These are phyloP conservation scores for Ispidina picta DNA, from an alignment of 2,797 vertebrate species.

Conservation along the genomic window DNA sequence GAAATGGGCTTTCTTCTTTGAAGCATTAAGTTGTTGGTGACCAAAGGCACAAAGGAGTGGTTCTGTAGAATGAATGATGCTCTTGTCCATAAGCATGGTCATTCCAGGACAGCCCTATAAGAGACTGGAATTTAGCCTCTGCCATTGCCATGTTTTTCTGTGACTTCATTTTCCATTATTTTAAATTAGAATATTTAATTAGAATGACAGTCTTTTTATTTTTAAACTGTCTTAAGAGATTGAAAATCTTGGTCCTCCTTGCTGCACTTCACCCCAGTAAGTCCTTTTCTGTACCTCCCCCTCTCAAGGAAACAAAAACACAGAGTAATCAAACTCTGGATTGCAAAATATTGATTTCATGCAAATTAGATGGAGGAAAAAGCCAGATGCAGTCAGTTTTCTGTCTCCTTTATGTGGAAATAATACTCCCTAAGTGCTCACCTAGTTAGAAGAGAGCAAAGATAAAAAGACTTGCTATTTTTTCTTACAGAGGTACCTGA, in stretches of 20 bases:
- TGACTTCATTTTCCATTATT: neutral
- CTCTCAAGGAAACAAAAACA: neutral
- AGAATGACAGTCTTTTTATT: neutral
- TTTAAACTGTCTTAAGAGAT: neutral
- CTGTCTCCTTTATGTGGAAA: constrained; percentile 31
- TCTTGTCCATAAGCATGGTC: constrained; percentile 9
- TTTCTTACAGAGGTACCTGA: constrained; percentile 33
- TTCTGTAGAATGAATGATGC: constrained; percentile 39
- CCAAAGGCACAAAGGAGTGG: neutral
- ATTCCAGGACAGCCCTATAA: constrained; percentile 11
- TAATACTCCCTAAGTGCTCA: constrained; percentile 33
- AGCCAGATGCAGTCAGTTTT: constrained; percentile 46
- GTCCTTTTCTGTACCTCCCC: neutral
- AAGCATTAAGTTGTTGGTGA: neutral
- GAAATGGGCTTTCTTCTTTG: neutral
- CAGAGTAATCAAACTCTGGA: constrained; percentile 11
- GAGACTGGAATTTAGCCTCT: neutral
- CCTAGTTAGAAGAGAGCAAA: constrained; percentile 23
- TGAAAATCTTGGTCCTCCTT: neutral
- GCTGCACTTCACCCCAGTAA: neutral
- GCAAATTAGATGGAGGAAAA: constrained; percentile 37
- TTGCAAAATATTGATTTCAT: constrained; percentile 66
- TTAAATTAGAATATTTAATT: neutral
- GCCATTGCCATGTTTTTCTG: neutral
- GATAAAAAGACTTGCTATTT: neutral